Evolutionary conservation across 1,140 invertebrate genomes (phyloP), one percentile per base, ranked within the genome.

Genomic region (Drosophila miranda): DNA sequence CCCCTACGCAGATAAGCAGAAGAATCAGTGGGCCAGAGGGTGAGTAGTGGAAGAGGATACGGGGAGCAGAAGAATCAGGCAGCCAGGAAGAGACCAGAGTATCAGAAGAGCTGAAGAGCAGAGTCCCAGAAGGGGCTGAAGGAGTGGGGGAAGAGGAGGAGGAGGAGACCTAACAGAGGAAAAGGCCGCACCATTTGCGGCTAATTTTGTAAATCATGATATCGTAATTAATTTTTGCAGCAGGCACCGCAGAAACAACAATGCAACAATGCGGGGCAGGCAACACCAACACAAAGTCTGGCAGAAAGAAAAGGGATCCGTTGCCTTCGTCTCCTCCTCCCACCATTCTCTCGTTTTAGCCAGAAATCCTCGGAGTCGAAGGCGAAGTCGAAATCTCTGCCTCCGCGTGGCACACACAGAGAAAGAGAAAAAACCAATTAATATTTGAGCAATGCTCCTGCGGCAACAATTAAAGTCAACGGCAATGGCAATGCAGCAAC

Each of bases 151-250:
- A 19, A n/a, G 42, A 16, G 54, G 9, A 23, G 68, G 38, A 46
- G 52, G 26, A 44, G 34, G 43, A 26, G 38, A 21, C 52, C 46
- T 50, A 70, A 51, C 34, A 34, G 53, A 72, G 61, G 57, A 75
- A 67, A 75, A 67, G 77, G 74, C 77, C 73, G 72, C 82, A 67
- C 81, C 76, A 86, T 87, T 87, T 86, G 82, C 82, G 81, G 82
- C 81, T 86, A 86, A 86, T 86, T 86, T 87, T 86, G 81, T 86
- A 86, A 86, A 86, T 86, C 81, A 86, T 86, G 81, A 86, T 86
- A 86, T 86, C 81, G 82, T 86, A 86, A 86, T 86, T 86, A 86
- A 86, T 86, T 86, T 86, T 86, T 86, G 81, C 81, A 84, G 80
- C 69, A 38, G 34, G 34, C 69, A 51, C 71, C 70, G 68, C 62